These are phyloP conservation scores for Tor tambroides DNA, from an alignment of 2,113 vertebrate species.

Conservation along the genomic window DNA sequence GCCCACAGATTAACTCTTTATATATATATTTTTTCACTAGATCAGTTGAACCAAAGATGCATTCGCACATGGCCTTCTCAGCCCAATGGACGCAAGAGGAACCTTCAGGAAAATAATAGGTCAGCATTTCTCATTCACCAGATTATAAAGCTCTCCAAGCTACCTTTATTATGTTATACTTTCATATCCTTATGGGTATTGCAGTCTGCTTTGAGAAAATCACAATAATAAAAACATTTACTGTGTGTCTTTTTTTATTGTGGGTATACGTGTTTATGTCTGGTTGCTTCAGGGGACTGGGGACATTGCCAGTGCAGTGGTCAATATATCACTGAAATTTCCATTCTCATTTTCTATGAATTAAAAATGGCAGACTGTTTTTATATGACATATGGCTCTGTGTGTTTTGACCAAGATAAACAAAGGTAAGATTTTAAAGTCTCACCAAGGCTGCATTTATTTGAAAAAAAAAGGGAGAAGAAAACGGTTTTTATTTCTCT, in stretches of 20 bases:
- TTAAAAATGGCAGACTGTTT: constrained; percentile 9
- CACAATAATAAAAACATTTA: background rate
- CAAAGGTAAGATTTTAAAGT: background rate
- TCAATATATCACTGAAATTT: background rate
- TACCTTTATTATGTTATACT: background rate
- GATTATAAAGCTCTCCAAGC: constrained; percentile 6
- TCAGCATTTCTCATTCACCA: constrained; percentile 24
- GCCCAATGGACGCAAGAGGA: background rate
- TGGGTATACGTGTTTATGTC: constrained; percentile 5
- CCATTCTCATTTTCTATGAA: background rate
- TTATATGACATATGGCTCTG: background rate
- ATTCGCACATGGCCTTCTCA: background rate
- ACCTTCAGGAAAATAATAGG: constrained; percentile 26
- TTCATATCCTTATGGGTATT: background rate
- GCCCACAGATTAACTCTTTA: constrained; percentile 46
- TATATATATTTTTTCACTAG: constrained; percentile 8
- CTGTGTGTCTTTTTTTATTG: constrained; percentile 25
- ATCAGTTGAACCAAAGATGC: constrained; percentile 42
- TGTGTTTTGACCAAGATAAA: background rate
- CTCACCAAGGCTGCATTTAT: no score
- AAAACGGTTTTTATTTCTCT: no score
- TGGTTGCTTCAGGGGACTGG: constrained; percentile 7
- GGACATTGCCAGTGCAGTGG: background rate
- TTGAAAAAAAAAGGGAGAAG: no score
- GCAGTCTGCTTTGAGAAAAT: background rate